Evolutionary conservation across 1,140 invertebrate genomes (phyloP).

Genomic region (Brachionus calyciflorus): DNA sequence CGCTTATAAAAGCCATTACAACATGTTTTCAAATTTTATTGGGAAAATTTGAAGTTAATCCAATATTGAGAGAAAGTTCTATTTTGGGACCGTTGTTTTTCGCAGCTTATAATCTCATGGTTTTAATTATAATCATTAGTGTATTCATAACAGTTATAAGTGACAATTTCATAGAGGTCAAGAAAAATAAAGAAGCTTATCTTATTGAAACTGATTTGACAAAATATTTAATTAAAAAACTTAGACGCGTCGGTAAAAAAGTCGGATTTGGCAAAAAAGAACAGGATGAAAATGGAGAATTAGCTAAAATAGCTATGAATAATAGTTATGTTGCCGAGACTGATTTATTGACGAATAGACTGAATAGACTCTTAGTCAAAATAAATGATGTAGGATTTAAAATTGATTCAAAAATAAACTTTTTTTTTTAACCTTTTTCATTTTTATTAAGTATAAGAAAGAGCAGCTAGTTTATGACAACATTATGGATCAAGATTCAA

Average conservation of each 20-base stretch:
- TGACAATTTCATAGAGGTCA: slow-evolving; percentile 51
- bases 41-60: slow-evolving; percentile 42
- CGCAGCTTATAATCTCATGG: slow-evolving; percentile 50
- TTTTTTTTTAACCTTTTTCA: neutral
- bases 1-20: slow-evolving; percentile 54
- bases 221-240: slow-evolving; percentile 22
- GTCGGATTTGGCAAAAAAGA: neutral
- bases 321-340: neutral
- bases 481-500: neutral
- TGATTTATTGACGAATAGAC: slow-evolving; percentile 15
- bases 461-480: neutral
- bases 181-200: neutral
- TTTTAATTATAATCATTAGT: slow-evolving; percentile 51
- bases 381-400: slow-evolving; percentile 2
- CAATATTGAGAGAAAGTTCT: slow-evolving; percentile 3
- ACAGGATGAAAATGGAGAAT: neutral
- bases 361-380: neutral
- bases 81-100: slow-evolving; percentile 49
- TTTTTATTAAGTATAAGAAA: slow-evolving; percentile 6
- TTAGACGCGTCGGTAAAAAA: neutral
- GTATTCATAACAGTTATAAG: slow-evolving; percentile 52
- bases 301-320: neutral
- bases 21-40: slow-evolving; percentile 33
- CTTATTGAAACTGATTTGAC: slow-evolving; percentile 33
- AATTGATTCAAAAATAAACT: neutral